A percentile compares a stretch with the other conserved stretches of the same genome.
Evolutionary conservation across 2,113 vertebrate species (phyloP).

Genomic region (Brachionichthys hirsutus): DNA sequence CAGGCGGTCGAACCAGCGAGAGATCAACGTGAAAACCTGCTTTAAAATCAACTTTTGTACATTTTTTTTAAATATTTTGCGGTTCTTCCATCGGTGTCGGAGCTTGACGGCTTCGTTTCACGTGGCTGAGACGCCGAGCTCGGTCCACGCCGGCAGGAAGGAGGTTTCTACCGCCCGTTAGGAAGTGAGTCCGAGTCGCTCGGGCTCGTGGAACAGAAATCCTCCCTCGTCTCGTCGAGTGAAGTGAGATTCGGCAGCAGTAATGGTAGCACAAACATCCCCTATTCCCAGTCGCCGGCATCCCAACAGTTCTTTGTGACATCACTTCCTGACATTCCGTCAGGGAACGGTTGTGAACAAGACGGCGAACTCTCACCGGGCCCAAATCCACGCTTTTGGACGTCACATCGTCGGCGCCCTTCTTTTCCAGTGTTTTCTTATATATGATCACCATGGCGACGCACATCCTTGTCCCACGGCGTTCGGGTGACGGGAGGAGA

Average conservation of each 20-base stretch:
- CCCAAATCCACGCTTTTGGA: slow-evolving; percentile 74
- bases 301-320: slow-evolving; percentile 17
- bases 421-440: slow-evolving; percentile 86
- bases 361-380: slow-evolving; percentile 76
- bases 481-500: slow-evolving; percentile 55
- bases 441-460: slow-evolving; percentile 90
- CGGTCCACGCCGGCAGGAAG: slow-evolving; percentile 27
- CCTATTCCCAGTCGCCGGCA: slow-evolving; percentile 5
- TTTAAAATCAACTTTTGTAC: too few relatives aligned
- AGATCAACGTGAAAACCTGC: too few relatives aligned
- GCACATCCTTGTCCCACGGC: slow-evolving; percentile 67
- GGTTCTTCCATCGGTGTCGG: slow-evolving; percentile 9
- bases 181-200: slow-evolving; percentile 44
- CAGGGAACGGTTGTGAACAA: background rate
- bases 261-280: slow-evolving; percentile 22
- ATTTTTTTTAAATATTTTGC: too few relatives aligned
- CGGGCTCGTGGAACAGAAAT: slow-evolving; percentile 21
- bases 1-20: too few relatives aligned
- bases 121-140: slow-evolving; percentile 47
- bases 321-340: slow-evolving; percentile 25
- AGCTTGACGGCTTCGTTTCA: slow-evolving; percentile 57
- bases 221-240: slow-evolving; percentile 26
- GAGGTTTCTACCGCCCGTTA: slow-evolving; percentile 21
- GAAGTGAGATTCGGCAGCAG: slow-evolving; percentile 15
- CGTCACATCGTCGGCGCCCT: slow-evolving; percentile 81